These are phyloP conservation scores for Triplophysa tibetana DNA, from an alignment of 2,113 vertebrate species.

Conservation along the genomic window DNA sequence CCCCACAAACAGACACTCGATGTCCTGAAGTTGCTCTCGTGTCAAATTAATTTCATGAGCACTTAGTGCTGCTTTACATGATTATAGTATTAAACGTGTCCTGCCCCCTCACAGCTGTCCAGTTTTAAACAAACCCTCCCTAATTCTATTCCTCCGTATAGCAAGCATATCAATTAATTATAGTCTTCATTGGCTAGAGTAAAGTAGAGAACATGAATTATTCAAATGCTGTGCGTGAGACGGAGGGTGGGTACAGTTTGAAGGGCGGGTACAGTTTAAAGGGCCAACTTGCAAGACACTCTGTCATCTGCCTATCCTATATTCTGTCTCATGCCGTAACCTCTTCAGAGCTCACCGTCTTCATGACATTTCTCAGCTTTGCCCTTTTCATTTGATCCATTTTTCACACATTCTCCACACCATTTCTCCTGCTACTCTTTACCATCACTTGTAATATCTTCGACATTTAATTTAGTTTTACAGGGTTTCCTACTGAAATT, in stretches of 20 bases:
- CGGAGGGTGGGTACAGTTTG: neutral
- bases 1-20: neutral
- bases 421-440: neutral
- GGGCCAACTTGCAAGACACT: conserved; percentile 14
- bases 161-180: conserved; percentile 45
- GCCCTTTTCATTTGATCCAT: neutral
- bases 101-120: conserved; percentile 21
- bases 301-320: conserved; percentile 8
- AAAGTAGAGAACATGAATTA: conserved; percentile 42
- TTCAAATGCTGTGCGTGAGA: conserved; percentile 9
- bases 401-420: neutral
- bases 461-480: neutral
- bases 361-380: conserved; percentile 17
- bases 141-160: conserved; percentile 40
- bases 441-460: neutral
- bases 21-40: conserved; percentile 26
- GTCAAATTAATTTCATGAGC: conserved; percentile 49
- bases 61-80: conserved; percentile 49
- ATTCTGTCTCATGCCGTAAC: conserved; percentile 16
- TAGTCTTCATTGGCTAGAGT: conserved; percentile 28
- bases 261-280: neutral
- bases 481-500: neutral
- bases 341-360: conserved; percentile 11
- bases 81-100: conserved; percentile 56
- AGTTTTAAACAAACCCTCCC: conserved; percentile 32